phyloP scores from a whole-genome alignment of 1,140 invertebrate genomes.

The Polypedilum vanderplanki region DNA sequence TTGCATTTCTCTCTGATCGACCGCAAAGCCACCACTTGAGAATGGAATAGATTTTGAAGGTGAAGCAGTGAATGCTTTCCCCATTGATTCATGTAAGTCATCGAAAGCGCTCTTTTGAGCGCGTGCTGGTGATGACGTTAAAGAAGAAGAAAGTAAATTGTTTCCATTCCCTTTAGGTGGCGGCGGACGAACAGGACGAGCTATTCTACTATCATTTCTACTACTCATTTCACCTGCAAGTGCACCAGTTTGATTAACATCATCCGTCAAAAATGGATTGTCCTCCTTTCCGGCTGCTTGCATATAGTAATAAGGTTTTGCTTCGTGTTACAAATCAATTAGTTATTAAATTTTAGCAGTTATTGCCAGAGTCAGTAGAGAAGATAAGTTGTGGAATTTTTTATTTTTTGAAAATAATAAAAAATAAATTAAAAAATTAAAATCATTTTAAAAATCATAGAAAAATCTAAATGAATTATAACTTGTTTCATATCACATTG shows the following conservation, averaged over 20 bases:
- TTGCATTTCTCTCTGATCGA: neutral
- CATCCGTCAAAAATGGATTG: slow-evolving; percentile 38
- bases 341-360: neutral
- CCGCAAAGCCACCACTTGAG: neutral
- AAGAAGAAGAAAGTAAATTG: slow-evolving; percentile 43
- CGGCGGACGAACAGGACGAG: slow-evolving; percentile 29
- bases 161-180: slow-evolving; percentile 42
- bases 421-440: neutral
- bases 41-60: slow-evolving; percentile 45
- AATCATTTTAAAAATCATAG: neutral
- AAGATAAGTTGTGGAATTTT: neutral
- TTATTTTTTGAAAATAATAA: neutral
- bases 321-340: neutral
- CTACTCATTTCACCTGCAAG: slow-evolving; percentile 30
- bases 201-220: neutral
- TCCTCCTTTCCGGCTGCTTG: slow-evolving; percentile 39
- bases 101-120: slow-evolving; percentile 59
- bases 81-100: slow-evolving; percentile 62
- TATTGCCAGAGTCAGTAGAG: neutral
- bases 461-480: neutral
- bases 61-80: slow-evolving; percentile 58
- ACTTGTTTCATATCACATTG: too few species aligned
- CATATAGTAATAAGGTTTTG: slow-evolving; percentile 33
- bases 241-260: slow-evolving; percentile 31
- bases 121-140: slow-evolving; percentile 47